Percentiles rank a stretch among this genome's conserved stretches.
Conservation (phyloP, 2,113 vertebrate genomes). For the Sturnira hondurensis region DNA sequence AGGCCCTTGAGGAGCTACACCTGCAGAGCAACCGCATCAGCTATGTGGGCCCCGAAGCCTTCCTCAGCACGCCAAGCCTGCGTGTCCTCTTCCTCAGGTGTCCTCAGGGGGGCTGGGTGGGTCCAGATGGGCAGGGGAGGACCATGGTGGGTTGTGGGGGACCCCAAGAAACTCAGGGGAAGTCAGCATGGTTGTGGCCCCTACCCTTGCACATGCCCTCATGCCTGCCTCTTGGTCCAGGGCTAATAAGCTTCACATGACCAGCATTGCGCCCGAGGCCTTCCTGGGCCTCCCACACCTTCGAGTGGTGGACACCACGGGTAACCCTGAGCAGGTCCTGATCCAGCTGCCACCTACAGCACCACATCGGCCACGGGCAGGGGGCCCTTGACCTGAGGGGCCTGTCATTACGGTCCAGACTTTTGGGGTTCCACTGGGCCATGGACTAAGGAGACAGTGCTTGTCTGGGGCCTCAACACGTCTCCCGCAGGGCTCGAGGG, state of each 20-base stretch:
- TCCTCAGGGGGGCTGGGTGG: rapidly evolving
- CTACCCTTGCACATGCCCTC: not conserved
- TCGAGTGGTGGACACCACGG: constrained; percentile 64
- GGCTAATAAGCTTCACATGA: constrained; percentile 68
- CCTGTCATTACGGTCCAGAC: not conserved
- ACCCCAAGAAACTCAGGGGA: not conserved
- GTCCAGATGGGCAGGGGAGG: not conserved
- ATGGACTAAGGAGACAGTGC: not conserved
- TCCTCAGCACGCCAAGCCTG: constrained; percentile 63
- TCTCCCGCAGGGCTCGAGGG: not conserved
- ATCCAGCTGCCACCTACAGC: not conserved
- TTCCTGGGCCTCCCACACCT: constrained; percentile 69
- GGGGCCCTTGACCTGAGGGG: not conserved
- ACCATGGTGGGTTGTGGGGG: not conserved
- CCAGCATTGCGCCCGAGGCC: constrained; percentile 52
- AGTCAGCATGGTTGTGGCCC: rapidly evolving
- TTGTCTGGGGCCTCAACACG: not conserved
- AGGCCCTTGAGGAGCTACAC: constrained; percentile 75
- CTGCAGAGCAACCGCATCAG: constrained; percentile 75
- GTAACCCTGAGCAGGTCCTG: constrained; percentile 67
- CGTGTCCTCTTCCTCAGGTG: constrained; percentile 75
- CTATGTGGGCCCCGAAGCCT: constrained; percentile 68
- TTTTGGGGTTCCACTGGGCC: not conserved
- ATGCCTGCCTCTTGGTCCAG: not conserved
- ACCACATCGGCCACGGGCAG: not conserved